phyloP scores from a whole-genome alignment of 2,113 vertebrate genomes.

The Scopus umbretta region DNA sequence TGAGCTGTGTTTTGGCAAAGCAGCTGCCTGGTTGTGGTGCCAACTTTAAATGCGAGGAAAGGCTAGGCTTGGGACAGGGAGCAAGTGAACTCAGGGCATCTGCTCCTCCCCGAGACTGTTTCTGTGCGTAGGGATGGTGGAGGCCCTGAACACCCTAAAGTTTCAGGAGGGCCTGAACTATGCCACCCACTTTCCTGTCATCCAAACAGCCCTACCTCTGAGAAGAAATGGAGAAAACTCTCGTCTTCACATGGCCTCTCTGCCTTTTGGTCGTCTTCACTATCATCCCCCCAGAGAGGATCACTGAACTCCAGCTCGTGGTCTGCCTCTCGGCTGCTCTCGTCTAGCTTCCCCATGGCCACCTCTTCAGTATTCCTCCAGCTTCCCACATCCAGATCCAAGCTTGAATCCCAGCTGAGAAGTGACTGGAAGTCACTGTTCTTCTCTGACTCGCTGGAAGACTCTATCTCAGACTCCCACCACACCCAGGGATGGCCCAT shows the following conservation, averaged over 20 bases:
- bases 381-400: constrained; percentile 55
- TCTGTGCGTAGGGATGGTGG: neutral
- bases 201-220: constrained; percentile 63
- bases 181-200: neutral
- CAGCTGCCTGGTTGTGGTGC: neutral
- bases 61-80: neutral
- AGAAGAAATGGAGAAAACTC: constrained; percentile 48
- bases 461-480: constrained; percentile 42
- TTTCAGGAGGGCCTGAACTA: neutral
- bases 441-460: constrained; percentile 59
- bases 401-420: constrained; percentile 63
- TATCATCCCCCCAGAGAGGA: constrained; percentile 17
- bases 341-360: constrained; percentile 37
- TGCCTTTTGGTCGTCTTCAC: constrained; percentile 39
- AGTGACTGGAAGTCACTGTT: constrained; percentile 63
- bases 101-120: neutral
- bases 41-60: neutral
- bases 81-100: neutral
- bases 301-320: neutral
- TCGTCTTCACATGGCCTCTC: neutral
- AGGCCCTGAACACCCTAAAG: neutral
- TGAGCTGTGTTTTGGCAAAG: constrained; percentile 4
- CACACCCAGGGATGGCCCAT: constrained; percentile 52
- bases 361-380: constrained; percentile 64
- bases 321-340: constrained; percentile 54